Evolutionary conservation across 2,888 invertebrate species (phyloP), one percentile per base, ranked within the genome.

Genomic region (Thelaira solivaga): DNA sequence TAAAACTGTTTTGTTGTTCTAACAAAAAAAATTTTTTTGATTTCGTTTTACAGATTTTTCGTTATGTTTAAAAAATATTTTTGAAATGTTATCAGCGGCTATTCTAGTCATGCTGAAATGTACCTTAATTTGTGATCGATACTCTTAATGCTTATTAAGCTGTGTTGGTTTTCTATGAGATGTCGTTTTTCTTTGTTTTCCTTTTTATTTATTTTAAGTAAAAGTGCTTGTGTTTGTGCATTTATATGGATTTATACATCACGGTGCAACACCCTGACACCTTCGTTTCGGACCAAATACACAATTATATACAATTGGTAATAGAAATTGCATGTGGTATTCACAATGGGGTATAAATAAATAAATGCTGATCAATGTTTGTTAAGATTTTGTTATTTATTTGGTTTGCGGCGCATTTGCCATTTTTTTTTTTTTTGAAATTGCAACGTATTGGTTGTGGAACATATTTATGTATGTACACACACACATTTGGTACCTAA

Each of bases 341-440:
- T 71, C 76, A 31, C 65, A 71, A 47, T 76, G 71, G 76, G 76
- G 47, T 57, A 57, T 18, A 11, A 41, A 2, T 41, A 11, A 24
- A 57, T 57, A 10, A 24, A 26, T 64, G 45, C 29, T 64, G n/a
- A n/a, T 7, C 45, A 45, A 43, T 31, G 59, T 51, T 26, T 22
- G 26, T 51, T 34, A 20, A 11, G 36, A 22, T 41, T 43, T 64
- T 18, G 29, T 29, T 53, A 55, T 43, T 67, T 62, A 45, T 69
- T 64, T 76, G 57, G 75, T 59, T 76, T 49, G 62, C 75, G 75
- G 75, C 69, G n/a, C n/a, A n/a, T n/a, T n/a, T n/a, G n/a, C n/a
- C n/a, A 57, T 57, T 57, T 62, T 45, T 59, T 29, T 22, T 36
- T 51, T 36, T 51, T 59, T 59, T 69, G 45, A 57, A 55, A 75